Base-by-base conservation (phyloP, 2,888 invertebrate genomes). In the Melieria picta region DNA sequence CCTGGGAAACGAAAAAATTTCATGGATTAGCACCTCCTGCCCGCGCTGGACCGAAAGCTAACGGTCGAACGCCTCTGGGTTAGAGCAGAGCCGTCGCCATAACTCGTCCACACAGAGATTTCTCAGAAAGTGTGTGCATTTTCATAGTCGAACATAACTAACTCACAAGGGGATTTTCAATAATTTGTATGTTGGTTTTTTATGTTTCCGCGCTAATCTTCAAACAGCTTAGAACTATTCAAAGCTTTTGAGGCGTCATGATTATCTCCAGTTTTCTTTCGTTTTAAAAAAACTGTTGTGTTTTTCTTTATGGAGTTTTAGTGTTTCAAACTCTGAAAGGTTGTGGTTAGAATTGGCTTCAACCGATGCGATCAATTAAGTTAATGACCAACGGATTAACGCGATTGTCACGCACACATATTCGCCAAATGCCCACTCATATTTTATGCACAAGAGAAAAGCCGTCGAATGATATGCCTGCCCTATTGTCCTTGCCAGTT, bases 341-440 rank as follows among this genome's bases (percentile, higher is more conserved):
- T 50, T 50, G 50, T 50, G 9, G 50, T 10, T 11, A 52, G 52
- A 52, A 1, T n/a, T 11, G 52, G 13, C 52, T 52, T n/a, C 52
- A n/a, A 52, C 52, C 13, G 52, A 10, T 52, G 4, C 52, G 4
- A 10, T 65, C 57, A 64, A 77, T 77, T 76, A 74, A 74, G 71
- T 76, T 77, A 77, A 77, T 74, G 77, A 75, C 77, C 76, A 73
- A 52, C 65, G 74, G 77, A 76, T 77, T 76, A 76, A 69, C 72
- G 69, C 45, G 75, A 77, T 77, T 75, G 6, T 9, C 52, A 58
- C 13, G 13, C 13, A 56, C 46, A 10, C 11, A 42, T 9, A n/a
- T 46, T 9, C 10, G 6, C 13, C 4, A 7, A 55, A 47, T 45
- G 45, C 65, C 48, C 7, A 6, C 50, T 5, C 61, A 64, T 5